Conservation (phyloP, 2,888 invertebrate species). For the Tenthredo amoena region DNA sequence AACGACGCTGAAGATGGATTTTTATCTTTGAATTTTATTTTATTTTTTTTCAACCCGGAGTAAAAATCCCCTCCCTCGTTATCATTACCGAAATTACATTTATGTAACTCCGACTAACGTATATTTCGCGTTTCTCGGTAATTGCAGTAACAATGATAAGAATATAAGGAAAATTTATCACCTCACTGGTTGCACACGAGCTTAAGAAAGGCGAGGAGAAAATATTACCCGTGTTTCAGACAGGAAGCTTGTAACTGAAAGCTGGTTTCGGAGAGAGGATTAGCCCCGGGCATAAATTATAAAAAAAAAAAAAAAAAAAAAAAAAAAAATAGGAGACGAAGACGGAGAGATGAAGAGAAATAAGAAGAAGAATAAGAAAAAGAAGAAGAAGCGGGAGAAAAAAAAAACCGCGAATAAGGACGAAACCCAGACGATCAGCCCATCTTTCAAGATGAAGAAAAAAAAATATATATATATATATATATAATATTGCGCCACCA, state of each 20-base stretch:
- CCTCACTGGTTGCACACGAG: background rate
- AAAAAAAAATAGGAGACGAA: background rate
- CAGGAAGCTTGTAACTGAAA: conserved; percentile 39
- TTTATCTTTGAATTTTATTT: background rate
- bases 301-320: conserved; percentile 14
- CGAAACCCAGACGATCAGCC: background rate
- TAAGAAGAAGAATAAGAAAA: background rate
- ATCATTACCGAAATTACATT: background rate
- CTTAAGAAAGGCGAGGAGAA: background rate
- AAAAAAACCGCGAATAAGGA: background rate
- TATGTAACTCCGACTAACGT: background rate
- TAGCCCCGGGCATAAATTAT: conserved; percentile 25
- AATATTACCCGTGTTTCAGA: conserved; percentile 36
- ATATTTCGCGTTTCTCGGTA: background rate
- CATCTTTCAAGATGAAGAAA: background rate
- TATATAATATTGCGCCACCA: background rate
- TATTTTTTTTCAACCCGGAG: background rate
- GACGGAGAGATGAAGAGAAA: background rate
- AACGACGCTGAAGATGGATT: background rate
- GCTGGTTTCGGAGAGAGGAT: conserved; percentile 36
- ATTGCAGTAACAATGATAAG: conserved; percentile 26
- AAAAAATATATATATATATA: background rate
- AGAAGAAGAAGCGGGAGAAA: background rate
- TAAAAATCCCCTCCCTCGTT: background rate
- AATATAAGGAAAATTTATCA: conserved; percentile 32